Conservation (phyloP, 2,113 vertebrate species). For the Amphiprion percula region DNA sequence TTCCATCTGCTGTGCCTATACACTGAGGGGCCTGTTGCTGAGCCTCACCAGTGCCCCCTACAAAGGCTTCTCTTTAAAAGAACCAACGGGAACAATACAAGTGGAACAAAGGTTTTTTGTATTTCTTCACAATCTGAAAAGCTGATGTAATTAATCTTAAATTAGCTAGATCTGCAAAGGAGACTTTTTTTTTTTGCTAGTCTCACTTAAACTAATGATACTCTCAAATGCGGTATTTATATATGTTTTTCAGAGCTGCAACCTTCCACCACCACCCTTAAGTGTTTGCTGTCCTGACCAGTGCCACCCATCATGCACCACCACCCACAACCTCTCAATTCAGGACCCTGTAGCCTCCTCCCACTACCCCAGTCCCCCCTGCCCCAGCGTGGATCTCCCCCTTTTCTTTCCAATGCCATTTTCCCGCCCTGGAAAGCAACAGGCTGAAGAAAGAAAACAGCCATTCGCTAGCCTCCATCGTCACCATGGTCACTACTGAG, state of each 20-base stretch:
- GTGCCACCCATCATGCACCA: neutral
- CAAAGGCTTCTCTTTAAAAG: slow-evolving; percentile 20
- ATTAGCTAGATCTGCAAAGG: neutral
- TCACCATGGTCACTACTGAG: neutral
- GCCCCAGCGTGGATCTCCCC: slow-evolving; percentile 26
- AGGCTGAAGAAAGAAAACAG: slow-evolving; percentile 49
- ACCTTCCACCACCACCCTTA: neutral
- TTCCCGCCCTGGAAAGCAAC: slow-evolving; percentile 77
- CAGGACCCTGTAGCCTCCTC: slow-evolving; percentile 46
- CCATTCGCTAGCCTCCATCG: slow-evolving; percentile 28
- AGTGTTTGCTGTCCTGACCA: neutral
- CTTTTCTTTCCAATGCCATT: slow-evolving; percentile 49
- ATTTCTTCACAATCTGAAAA: neutral
- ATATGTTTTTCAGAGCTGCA: neutral
- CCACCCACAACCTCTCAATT: slow-evolving; percentile 21
- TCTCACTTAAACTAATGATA: neutral
- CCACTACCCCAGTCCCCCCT: slow-evolving; percentile 14
- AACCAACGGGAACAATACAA: neutral
- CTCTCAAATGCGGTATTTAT: neutral
- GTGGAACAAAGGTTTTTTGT: neutral
- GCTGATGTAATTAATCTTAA: neutral
- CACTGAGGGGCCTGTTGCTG: neutral
- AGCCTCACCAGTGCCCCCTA: neutral
- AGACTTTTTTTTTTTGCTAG: neutral
- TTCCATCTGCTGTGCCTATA: slow-evolving; percentile 7